Evolutionary conservation across 2,797 vertebrate genomes (phyloP), one percentile per base, ranked within the genome.

Genomic region (Trachurus trachurus): DNA sequence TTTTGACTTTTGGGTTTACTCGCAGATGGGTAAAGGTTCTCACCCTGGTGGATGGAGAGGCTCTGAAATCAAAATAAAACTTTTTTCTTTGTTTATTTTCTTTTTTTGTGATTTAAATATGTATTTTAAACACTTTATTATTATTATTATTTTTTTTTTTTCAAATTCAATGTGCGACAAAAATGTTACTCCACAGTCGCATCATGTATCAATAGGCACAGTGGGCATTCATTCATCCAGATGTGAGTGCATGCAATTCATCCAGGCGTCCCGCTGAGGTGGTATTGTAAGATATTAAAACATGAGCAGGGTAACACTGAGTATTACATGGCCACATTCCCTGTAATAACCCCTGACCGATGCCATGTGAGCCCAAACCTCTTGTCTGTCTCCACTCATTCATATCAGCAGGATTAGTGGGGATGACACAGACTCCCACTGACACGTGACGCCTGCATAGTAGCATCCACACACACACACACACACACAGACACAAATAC

Each of bases 371-470:
- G 74, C 66, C 21, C 29, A 83, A 85, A 62, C 61, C 65, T 81
- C 75, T 82, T 7, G 73, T 88, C 74, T 83, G 82, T 80, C 81
- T 85, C 53, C 80, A 69, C 84, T 87, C 89, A 89, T 88, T 91
- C 88, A 90, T 88, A 87, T 90, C 77, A 83, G 68, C 34, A 44
- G 87, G 81, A 92, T 90, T 90, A 89, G 57, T 15, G 76, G 74
- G 64, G 83, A 85, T 87, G 82, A 89, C 76, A 85, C 59, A 74
- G 66, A 82, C 67, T 29, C 73, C 57, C 76, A 67, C 66, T 65
- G 67, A 84, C 83, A 87, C 58, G 56, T 80, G 89, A 89, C 19
- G 61, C 72, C 80, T 71, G 17, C 49, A 66, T 83, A 79, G 78
- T 84, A 78, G 44, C 69, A 76, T 66, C n/a, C 39, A 58, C 68